phyloP scores from a whole-genome alignment of 2,888 invertebrate species.

The Xylota sylvarum region DNA sequence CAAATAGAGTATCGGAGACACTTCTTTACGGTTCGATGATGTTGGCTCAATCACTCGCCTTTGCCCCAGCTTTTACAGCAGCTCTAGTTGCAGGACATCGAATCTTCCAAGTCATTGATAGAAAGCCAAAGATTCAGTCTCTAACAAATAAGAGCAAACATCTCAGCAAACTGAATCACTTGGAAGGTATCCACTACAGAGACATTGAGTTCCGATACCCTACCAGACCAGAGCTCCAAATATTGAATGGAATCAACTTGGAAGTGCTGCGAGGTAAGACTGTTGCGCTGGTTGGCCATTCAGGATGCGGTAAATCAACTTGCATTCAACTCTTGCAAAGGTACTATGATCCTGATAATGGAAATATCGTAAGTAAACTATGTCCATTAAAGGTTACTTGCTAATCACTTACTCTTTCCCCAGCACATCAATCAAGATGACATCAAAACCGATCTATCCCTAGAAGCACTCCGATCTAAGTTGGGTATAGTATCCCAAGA shows the following conservation, averaged over 20 bases:
- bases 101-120: slow-evolving; percentile 88
- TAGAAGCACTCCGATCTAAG: slow-evolving; percentile 89
- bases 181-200: slow-evolving; percentile 86
- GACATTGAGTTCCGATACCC: slow-evolving; percentile 93
- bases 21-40: slow-evolving; percentile 92
- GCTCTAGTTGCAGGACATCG: slow-evolving; percentile 90
- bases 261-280: slow-evolving; percentile 89
- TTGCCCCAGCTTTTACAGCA: slow-evolving; percentile 91
- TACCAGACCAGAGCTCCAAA: slow-evolving; percentile 90
- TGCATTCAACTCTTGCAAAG: slow-evolving; percentile 92
- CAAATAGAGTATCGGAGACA: slow-evolving; percentile 89
- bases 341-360: slow-evolving; percentile 91
- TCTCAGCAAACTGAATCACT: slow-evolving; percentile 81
- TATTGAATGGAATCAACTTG: slow-evolving; percentile 90
- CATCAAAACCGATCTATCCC: slow-evolving; percentile 87
- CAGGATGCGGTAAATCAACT: slow-evolving; percentile 93
- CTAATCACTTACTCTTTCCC: background rate
- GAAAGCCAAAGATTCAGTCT: slow-evolving; percentile 86
- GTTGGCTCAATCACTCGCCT: slow-evolving; percentile 91
- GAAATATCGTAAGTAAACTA: slow-evolving; percentile 86
- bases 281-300: slow-evolving; percentile 90
- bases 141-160: slow-evolving; percentile 83
- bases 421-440: slow-evolving; percentile 86
- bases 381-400: background rate
- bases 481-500: slow-evolving; percentile 95